Conservation (phyloP, 2,888 invertebrate genomes). For the Sylvicola cinctus region DNA sequence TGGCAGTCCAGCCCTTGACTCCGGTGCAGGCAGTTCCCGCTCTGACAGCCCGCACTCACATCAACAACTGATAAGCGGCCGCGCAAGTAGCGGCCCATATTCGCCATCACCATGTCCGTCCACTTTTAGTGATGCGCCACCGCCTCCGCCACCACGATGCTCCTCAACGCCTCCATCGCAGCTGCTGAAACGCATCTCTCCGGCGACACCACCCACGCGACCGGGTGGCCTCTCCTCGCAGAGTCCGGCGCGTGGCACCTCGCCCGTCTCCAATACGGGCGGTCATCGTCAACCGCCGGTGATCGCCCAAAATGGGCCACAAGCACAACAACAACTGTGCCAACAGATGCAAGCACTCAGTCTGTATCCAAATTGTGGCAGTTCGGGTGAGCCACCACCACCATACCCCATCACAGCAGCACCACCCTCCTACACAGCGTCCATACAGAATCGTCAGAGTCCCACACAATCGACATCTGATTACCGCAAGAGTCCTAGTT, state of each 20-base stretch:
- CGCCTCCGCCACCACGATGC: conserved; percentile 55
- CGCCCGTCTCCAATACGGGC: conserved; percentile 36
- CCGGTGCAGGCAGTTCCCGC: conserved; percentile 71
- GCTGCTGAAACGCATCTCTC: conserved; percentile 56
- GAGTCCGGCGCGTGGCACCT: conserved; percentile 46
- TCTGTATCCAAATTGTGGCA: conserved; percentile 43
- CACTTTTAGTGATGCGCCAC: conserved; percentile 37
- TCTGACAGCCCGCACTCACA: conserved; percentile 71
- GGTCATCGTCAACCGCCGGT: conserved; percentile 33
- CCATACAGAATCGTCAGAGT: conserved; percentile 71
- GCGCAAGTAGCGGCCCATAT: conserved; percentile 23
- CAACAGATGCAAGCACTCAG: conserved; percentile 77
- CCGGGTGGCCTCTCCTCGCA: conserved; percentile 30
- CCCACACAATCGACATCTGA: conserved; percentile 60
- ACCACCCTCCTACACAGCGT: conserved; percentile 68
- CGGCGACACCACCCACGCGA: conserved; percentile 44
- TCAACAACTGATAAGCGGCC: conserved; percentile 36
- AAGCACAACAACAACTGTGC: conserved; percentile 64
- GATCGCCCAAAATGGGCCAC: conserved; percentile 63
- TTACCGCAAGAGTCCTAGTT: conserved; percentile 67
- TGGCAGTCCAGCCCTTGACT: conserved; percentile 72
- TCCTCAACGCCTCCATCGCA: conserved; percentile 49
- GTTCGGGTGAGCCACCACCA: conserved; percentile 37
- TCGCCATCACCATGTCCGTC: conserved; percentile 33
- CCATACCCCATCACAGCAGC: conserved; percentile 42